Percentiles rank a stretch among this genome's conserved stretches.
Evolutionary conservation across 2,797 vertebrate species (phyloP).

Genomic region (Artibeus jamaicensis): DNA sequence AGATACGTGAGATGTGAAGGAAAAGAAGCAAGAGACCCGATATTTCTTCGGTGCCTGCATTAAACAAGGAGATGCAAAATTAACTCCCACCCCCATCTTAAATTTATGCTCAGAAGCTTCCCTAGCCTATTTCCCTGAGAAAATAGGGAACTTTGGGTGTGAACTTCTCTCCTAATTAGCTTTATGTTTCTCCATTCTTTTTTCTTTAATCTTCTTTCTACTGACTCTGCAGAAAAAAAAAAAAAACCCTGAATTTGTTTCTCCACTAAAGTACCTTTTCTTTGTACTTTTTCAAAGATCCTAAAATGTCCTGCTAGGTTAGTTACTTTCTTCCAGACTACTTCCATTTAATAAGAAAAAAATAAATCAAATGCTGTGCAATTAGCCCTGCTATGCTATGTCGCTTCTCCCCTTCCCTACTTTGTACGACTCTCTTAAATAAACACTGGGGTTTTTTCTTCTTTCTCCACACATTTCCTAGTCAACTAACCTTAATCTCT

Average conservation of each 20-base stretch:
- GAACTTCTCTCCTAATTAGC: neutral
- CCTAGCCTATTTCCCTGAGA: neutral
- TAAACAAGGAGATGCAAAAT: neutral
- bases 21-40: neutral
- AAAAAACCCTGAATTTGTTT: neutral
- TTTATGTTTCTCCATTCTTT: neutral
- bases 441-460: neutral
- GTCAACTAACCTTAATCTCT: neutral
- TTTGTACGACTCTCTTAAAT: neutral
- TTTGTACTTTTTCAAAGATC: neutral
- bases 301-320: neutral
- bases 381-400: neutral
- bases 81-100: neutral
- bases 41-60: neutral
- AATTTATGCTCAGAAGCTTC: neutral
- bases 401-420: neutral
- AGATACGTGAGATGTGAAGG: neutral
- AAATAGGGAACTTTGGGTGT: neutral
- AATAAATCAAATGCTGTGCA: neutral
- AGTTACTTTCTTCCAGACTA: neutral
- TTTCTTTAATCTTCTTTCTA: neutral
- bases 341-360: neutral
- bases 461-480: neutral
- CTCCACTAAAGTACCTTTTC: neutral
- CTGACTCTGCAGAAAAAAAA: neutral